phyloP scores from a whole-genome alignment of 2,888 invertebrate genomes.

The Drosophila mimica region DNA sequence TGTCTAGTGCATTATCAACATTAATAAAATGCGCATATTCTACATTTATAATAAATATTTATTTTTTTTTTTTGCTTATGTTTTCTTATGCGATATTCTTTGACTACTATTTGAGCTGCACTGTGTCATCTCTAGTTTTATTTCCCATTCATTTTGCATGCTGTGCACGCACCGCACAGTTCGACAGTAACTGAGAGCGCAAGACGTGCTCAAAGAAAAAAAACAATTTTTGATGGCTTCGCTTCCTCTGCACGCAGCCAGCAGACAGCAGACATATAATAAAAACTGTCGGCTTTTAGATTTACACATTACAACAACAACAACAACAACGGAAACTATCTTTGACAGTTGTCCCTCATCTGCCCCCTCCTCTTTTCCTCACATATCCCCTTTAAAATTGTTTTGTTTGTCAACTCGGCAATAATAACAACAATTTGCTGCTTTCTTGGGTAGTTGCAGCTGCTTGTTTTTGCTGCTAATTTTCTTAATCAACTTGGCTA shows the following conservation, averaged over 20 bases:
- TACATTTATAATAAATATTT: background rate
- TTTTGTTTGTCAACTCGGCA: constrained; percentile 62
- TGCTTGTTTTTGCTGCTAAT: constrained; percentile 3
- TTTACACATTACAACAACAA: constrained; percentile 53
- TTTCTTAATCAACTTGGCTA: background rate
- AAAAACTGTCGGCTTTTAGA: constrained; percentile 36
- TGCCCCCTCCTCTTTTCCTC: background rate
- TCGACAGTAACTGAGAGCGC: constrained; percentile 49
- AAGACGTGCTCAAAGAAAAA: constrained; percentile 21
- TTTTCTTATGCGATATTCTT: background rate
- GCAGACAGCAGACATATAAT: constrained; percentile 42
- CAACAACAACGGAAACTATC: constrained; percentile 35
- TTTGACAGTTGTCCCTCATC: constrained; percentile 41
- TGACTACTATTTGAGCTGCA: background rate
- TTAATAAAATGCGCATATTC: constrained; percentile 1
- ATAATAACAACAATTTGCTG: constrained; percentile 34
- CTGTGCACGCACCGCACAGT: constrained; percentile 59
- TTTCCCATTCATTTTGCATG: constrained; percentile 51
- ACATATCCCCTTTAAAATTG: constrained; percentile 23
- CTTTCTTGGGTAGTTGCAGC: constrained; percentile 44
- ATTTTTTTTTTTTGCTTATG: background rate
- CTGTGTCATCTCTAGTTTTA: constrained; percentile 40
- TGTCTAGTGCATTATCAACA: constrained; percentile 1
- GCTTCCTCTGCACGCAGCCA: constrained; percentile 44
- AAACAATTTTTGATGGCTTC: constrained; percentile 25